Evolutionary conservation across 2,113 vertebrate genomes (phyloP).

Genomic region (Platichthys stellatus): DNA sequence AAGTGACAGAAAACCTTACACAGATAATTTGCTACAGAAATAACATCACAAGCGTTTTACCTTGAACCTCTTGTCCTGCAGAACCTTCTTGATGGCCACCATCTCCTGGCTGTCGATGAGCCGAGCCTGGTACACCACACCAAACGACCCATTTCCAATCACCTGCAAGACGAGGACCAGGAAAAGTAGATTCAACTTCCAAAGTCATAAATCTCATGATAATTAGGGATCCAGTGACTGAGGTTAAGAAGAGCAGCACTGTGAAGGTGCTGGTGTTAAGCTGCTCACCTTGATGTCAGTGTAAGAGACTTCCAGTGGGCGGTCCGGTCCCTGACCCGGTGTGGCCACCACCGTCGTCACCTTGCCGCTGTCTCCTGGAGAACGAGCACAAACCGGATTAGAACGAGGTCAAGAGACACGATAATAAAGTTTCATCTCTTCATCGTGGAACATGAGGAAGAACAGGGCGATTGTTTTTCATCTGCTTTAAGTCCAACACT

Average conservation of each 20-base stretch:
- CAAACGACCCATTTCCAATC: constrained; percentile 94
- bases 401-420: too few relatives aligned
- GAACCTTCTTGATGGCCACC: constrained; percentile 95
- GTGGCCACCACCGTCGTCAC: constrained; percentile 94
- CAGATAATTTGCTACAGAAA: neutral
- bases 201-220: too few relatives aligned
- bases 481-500: neutral
- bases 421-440: neutral
- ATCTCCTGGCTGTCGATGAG: constrained; percentile 92
- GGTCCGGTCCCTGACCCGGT: constrained; percentile 91
- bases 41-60: constrained; percentile 49
- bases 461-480: neutral
- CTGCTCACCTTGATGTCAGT: constrained; percentile 89
- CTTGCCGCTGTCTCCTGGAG: constrained; percentile 89
- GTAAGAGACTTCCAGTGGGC: constrained; percentile 93
- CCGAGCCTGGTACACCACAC: constrained; percentile 93
- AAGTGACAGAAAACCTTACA: neutral
- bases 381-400: constrained; percentile 5
- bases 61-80: constrained; percentile 96
- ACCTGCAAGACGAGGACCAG: constrained; percentile 73
- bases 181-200: neutral
- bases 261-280: neutral
- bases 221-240: too few relatives aligned
- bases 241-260: neutral
- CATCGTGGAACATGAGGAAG: neutral